Conservation (phyloP, 2,113 vertebrate genomes). For the Vidua chalybeata region DNA sequence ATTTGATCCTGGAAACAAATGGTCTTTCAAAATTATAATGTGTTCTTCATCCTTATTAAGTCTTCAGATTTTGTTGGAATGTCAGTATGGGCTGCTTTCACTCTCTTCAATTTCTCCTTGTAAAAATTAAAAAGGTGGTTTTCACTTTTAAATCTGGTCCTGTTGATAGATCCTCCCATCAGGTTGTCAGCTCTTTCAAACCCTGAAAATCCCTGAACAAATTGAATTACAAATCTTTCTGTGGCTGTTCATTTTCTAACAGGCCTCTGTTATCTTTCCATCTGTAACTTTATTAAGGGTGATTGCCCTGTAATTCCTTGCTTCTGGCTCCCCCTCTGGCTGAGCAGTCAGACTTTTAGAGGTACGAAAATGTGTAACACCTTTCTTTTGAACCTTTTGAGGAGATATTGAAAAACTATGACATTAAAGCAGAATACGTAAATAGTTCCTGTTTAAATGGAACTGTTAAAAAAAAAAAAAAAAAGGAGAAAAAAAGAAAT, state of each 20-base stretch:
- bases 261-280: not conserved
- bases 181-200: not conserved
- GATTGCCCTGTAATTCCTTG: not conserved
- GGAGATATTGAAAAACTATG: not conserved
- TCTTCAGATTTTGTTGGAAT: not conserved
- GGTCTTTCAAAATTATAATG: slow-evolving; percentile 22
- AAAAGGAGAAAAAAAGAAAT: too few relatives aligned
- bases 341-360: not conserved
- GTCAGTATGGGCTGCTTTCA: not conserved
- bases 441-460: not conserved
- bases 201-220: not conserved
- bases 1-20: not conserved
- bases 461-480: too few relatives aligned
- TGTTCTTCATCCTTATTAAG: slow-evolving; percentile 7
- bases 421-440: not conserved
- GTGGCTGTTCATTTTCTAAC: not conserved
- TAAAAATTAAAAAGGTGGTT: not conserved
- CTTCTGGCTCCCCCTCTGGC: not conserved
- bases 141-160: not conserved
- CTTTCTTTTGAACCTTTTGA: not conserved
- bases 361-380: not conserved
- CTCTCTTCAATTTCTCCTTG: not conserved
- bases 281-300: not conserved
- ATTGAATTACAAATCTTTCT: slow-evolving; percentile 16
- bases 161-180: not conserved